Evolutionary conservation across 1,140 invertebrate genomes (phyloP), one percentile per base, ranked within the genome.

Genomic region (Odontomachus brunneus): DNA sequence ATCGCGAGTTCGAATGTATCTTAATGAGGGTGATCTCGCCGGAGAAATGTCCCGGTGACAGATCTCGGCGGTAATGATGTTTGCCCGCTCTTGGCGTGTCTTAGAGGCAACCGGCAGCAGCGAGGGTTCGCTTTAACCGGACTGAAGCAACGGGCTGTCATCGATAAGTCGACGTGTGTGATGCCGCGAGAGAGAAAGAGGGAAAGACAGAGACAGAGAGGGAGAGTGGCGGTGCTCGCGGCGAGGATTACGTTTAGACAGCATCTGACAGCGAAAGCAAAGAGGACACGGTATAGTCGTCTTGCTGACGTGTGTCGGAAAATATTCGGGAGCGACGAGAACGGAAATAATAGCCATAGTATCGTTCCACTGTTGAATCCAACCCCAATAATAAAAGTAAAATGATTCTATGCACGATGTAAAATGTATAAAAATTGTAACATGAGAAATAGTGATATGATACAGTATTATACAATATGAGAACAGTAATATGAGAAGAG

Each of bases 31-130:
- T 19, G 82, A 88, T 71, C 72, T 73, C 84, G 17, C 24, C 55
- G 67, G 76, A 89, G 65, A 55, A 84, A 82, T 72, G 76, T 53
- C 78, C 12, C 62, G 57, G 29, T n/a, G 74, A 88, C 69, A 81
- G 60, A 88, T 85, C 59, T 71, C 29, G 48, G 49, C 76, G 84
- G 72, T 89, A 89, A 89, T 81, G 84, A 86, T 89, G 81, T 88
- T 88, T 89, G 75, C 80, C 44, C 15, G 69, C 59, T 57, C 63
- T 59, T 24, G 4, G 19, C 11, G 15, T 26, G 12, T 76, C 19
- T 63, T 17, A 15, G 26, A 53, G 24, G 38, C 14, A 33, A 11
- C 19, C 48, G 22, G 9, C 53, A 26, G 11, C 9, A 44, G 38
- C 38, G 38, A 26, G 17, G 33, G 22, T 48, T 26, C 26, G 19